Base-by-base conservation (phyloP, 2,797 vertebrate genomes). In the Dendrocincla fuliginosa region DNA sequence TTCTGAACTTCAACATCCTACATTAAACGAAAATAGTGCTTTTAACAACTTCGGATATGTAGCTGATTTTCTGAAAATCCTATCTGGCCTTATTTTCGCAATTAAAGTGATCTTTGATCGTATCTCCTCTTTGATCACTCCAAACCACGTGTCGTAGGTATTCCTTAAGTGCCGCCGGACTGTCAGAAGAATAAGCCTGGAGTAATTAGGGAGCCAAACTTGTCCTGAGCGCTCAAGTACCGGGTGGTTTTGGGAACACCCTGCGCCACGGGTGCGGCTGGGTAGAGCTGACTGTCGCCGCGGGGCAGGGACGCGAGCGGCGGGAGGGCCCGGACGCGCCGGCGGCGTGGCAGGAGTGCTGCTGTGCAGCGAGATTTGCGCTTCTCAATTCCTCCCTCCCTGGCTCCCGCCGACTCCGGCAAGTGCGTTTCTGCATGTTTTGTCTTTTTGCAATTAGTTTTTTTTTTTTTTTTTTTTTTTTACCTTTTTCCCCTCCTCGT, bases 71-170 rank as follows among this genome's bases (percentile, higher is more conserved):
- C 81, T 91, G 81, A 87, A 94, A 94, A 60, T 60, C 18, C 55
- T 52, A 35, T 74, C 94, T 95, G 70, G 52, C 93, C 76, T 86
- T 65, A 71, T 93, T 97, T 97, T 96, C 77, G 17, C 93, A 95
- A 91, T 96, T 97, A 95, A 96, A 96, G 44, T 92, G 95, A 88
- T 88, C 74, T 93, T 89, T 91, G 80, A 84, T 91, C 85, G 80
- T 91, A 87, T 41, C 32, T 50, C 41, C 35, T 37, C 30, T 94
- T 95, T 84, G 37, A 83, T 94, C 70, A 24, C 67, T 67, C 32
- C 39, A 33, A 70, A 47, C 42, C 35, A 6, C 61, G 41, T 39
- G 65, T 90, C 68, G 81, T 37, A n/a, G 69, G 33, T 87, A 61
- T n/a, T 89, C 47, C 60, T 63, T 15, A 57, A 68, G 35, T 81